phyloP scores from a whole-genome alignment of 1,140 invertebrate species.

The Batillaria attramentaria region DNA sequence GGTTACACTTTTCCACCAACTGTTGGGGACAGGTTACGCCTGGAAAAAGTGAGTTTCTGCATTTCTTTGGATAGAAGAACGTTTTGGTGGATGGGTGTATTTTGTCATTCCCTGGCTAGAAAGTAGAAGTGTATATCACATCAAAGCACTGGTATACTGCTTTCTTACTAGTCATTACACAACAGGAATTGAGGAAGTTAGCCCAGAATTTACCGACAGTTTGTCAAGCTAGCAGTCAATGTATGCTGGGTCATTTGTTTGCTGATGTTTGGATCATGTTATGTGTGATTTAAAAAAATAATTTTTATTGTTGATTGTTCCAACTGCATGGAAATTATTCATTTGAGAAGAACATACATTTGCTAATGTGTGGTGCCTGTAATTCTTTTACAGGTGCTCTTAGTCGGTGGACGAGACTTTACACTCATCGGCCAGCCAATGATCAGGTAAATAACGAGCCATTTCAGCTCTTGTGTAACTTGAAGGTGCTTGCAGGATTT shows the following conservation, averaged over 20 bases:
- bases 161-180: not conserved
- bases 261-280: not conserved
- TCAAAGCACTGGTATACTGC: not conserved
- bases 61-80: not conserved
- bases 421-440: slow-evolving; percentile 88
- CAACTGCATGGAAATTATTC: not conserved
- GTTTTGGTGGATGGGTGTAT: not conserved
- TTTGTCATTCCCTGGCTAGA: not conserved
- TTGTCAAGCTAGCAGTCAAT: not conserved
- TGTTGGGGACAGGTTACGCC: slow-evolving; percentile 84
- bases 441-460: slow-evolving; percentile 74
- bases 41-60: slow-evolving; percentile 83
- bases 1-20: slow-evolving; percentile 89
- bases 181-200: not conserved
- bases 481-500: too few relatives aligned
- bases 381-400: slow-evolving; percentile 76
- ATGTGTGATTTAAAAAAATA: not conserved
- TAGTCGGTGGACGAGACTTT: slow-evolving; percentile 89
- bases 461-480: too few relatives aligned
- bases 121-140: too few relatives aligned
- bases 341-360: too few relatives aligned
- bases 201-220: not conserved
- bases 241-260: not conserved
- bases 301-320: not conserved
- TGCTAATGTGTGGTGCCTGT: too few relatives aligned